Base-by-base conservation (phyloP, 35 echinoderm and acorn worm genomes). In the Lytechinus pictus region DNA sequence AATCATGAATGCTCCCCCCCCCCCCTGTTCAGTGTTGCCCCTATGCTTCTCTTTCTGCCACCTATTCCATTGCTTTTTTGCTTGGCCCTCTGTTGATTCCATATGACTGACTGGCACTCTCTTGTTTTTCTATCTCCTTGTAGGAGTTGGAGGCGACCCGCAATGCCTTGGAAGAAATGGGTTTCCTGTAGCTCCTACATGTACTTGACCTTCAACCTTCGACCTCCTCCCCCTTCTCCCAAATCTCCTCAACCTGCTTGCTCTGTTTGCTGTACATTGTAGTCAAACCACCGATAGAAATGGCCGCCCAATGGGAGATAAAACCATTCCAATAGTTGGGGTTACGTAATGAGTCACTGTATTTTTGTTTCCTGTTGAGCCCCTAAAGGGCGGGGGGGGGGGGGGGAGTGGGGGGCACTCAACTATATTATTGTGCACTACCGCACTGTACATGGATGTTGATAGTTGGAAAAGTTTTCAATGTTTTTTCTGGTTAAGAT, bases 91-190 rank as follows among this genome's bases (percentile, higher is more conserved):
- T 89, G 0, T 13, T 28, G 12, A n/a, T 89, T 89, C 28, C 87
- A 89, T 89, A 5, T 9, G 12, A 93, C 54, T 93, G 52, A 54
- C 91, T 21, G n/a, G 91, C 95, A 66, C 86, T 44, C 24, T 91
- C 87, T 24, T 86, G 54, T 96, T 87, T 96, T 87, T 96, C 91
- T 97, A 28, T 97, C 90, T 94, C 71, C 57, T 94, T 96, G 28
- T 97, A 97, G 97, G 97, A 97, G n/a, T 61, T 97, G 95, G 97
- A 97, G 86, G 93, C 61, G 13, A 89, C 95, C 55, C 93, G 93
- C 86, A 97, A 89, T 94, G 93, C 93, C 92, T 87, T 97, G 54
- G 95, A 96, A 87, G 97, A 97, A 87, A 86, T 97, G 92, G 95
- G 97, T 96, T 87, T 97, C 52, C 92, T 96, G 54, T 97, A 96